These are phyloP conservation scores for Nicator chloris DNA, from an alignment of 2,113 vertebrate genomes.

Conservation along the genomic window DNA sequence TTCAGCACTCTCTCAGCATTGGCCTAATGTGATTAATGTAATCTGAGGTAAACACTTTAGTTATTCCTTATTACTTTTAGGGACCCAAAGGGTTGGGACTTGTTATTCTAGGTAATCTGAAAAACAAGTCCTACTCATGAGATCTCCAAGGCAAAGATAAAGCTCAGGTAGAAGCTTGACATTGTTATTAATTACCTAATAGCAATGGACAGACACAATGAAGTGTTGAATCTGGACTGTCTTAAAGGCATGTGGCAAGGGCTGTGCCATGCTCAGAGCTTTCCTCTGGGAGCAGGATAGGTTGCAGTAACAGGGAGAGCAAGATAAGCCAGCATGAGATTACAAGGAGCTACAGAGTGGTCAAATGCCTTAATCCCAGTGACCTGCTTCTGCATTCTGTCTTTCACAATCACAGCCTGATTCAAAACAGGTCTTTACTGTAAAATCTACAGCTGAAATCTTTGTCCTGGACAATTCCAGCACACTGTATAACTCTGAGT, in stretches of 20 bases:
- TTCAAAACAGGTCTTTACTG: neutral
- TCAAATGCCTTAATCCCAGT: neutral
- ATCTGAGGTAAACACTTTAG: conserved; percentile 33
- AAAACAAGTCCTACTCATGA: conserved; percentile 23
- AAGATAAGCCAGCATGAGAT: neutral
- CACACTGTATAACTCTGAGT: neutral
- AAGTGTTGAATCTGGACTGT: neutral
- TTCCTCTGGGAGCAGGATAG: neutral
- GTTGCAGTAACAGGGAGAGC: neutral
- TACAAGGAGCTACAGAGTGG: neutral
- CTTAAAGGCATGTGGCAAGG: neutral
- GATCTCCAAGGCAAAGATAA: conserved; percentile 25
- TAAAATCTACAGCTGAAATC: neutral
- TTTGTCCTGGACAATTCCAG: neutral
- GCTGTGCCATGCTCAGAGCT: neutral
- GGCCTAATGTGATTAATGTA: neutral
- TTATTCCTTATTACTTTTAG: conserved; percentile 12
- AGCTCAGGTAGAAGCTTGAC: neutral
- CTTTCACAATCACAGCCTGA: neutral
- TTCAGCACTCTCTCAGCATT: conserved; percentile 55
- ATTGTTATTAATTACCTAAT: conserved; percentile 27
- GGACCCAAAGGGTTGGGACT: neutral
- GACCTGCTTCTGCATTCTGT: neutral
- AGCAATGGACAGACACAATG: neutral
- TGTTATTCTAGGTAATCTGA: conserved; percentile 21